Percentiles rank a stretch among this genome's conserved stretches.
phyloP scores from a whole-genome alignment of 2,797 vertebrate species.

The Clangula hyemalis region DNA sequence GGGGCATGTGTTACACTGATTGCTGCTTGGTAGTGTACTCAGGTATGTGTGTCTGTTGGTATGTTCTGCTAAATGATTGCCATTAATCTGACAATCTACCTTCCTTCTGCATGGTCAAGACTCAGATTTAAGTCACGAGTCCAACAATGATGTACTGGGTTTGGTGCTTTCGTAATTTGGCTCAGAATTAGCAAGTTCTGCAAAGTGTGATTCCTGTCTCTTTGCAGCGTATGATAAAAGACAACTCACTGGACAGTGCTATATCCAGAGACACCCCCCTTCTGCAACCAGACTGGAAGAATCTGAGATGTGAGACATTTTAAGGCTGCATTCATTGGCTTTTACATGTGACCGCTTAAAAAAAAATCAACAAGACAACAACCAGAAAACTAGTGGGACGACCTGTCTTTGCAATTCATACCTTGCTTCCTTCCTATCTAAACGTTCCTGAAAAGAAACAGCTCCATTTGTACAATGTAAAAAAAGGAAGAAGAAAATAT shows the following conservation, averaged over 20 bases:
- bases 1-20: not conserved
- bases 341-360: fast-evolving
- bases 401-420: not conserved
- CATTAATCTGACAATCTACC: not conserved
- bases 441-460: not conserved
- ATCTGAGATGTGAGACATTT: not conserved
- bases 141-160: not conserved
- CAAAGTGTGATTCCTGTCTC: not conserved
- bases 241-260: not conserved
- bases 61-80: not conserved
- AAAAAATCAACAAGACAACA: not conserved
- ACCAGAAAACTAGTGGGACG: not conserved
- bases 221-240: not conserved
- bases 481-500: not conserved
- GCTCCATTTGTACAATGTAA: not conserved
- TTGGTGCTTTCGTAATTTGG: not conserved
- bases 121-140: not conserved
- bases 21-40: not conserved
- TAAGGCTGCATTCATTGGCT: not conserved
- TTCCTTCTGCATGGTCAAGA: not conserved
- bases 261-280: not conserved
- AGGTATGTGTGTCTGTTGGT: not conserved
- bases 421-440: not conserved
- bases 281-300: not conserved
- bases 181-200: not conserved